Conservation (phyloP, 2,113 vertebrate genomes). For the Rhinoderma darwinii region DNA sequence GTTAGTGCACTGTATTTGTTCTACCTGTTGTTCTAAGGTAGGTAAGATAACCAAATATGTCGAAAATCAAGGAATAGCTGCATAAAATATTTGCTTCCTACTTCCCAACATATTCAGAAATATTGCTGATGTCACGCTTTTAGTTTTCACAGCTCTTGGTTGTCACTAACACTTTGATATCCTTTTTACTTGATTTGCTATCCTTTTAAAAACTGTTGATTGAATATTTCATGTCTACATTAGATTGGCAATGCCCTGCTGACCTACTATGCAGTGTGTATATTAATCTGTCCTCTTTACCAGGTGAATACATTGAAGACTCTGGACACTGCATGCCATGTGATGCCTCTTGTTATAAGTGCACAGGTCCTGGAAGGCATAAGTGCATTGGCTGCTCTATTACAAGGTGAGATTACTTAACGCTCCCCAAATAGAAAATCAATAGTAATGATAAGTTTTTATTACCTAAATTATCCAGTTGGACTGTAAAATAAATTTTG, state of each 20-base stretch:
- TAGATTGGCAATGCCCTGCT: background rate
- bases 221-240: background rate
- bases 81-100: background rate
- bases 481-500: no score
- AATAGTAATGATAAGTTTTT: background rate
- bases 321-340: slow-evolving; percentile 77
- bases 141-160: background rate
- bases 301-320: slow-evolving; percentile 79
- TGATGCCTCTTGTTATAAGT: slow-evolving; percentile 79
- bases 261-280: background rate
- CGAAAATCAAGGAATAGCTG: background rate
- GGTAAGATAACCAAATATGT: background rate
- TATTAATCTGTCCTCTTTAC: slow-evolving; percentile 62
- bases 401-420: slow-evolving; percentile 73
- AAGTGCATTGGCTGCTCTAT: slow-evolving; percentile 80
- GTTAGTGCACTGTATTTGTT: background rate
- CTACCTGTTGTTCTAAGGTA: background rate
- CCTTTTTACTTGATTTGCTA: background rate
- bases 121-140: background rate
- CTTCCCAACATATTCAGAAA: no score
- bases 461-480: no score
- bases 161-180: background rate
- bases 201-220: background rate
- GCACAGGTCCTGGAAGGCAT: slow-evolving; percentile 77
- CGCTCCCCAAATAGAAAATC: background rate